Conservation (phyloP, 2,113 vertebrate genomes). For the Pachypanchax playfairii region DNA sequence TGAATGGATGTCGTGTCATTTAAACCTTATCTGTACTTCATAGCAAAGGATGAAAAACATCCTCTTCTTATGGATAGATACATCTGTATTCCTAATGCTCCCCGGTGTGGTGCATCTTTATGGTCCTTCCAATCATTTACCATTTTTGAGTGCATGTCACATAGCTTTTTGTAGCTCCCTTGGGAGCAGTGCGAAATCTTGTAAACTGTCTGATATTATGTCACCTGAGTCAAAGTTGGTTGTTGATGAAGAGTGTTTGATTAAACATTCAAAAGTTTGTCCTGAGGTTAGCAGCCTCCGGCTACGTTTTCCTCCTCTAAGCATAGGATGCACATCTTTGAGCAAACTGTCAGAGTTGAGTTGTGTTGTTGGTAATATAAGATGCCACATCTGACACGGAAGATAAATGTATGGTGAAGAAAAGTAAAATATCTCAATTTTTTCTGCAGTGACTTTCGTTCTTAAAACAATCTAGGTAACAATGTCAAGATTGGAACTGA, state of each 20-base stretch:
- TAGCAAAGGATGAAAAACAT: not conserved
- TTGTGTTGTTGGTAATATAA: conserved; percentile 2
- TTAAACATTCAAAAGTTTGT: conserved; percentile 15
- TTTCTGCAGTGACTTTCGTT: conserved; percentile 1
- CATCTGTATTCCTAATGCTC: not conserved
- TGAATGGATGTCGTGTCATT: not conserved
- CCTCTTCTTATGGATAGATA: not conserved
- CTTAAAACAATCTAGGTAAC: not conserved
- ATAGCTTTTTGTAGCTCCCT: not conserved
- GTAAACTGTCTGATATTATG: not conserved
- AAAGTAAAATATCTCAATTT: not conserved
- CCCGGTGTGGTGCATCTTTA: not conserved
- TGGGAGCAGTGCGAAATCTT: not conserved
- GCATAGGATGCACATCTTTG: not conserved
- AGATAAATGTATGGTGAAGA: not conserved
- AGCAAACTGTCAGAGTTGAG: not conserved
- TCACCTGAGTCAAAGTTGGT: not conserved
- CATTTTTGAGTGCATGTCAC: not conserved
- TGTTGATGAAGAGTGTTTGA: not conserved
- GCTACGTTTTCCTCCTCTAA: not conserved
- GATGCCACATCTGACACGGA: not conserved
- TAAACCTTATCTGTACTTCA: not conserved
- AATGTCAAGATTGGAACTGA: not conserved
- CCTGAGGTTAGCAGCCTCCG: conserved; percentile 3
- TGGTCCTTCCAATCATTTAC: not conserved